Evolutionary conservation across 2,113 vertebrate genomes (phyloP).

Genomic region (Phaetusa simplex): DNA sequence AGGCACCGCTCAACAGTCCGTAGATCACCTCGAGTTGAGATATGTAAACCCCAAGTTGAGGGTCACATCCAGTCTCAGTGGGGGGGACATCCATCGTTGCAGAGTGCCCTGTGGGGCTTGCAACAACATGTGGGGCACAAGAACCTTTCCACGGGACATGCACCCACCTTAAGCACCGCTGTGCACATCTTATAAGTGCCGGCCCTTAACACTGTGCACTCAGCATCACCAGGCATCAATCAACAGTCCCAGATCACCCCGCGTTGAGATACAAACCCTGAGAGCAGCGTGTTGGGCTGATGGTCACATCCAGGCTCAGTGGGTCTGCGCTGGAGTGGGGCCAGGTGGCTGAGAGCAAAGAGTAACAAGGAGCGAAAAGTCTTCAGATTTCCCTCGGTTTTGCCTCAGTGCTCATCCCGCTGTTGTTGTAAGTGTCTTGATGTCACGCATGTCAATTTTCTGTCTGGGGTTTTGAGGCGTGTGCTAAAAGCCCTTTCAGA

Average conservation of each 20-base stretch:
- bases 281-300: rapidly evolving
- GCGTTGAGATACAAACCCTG: rapidly evolving
- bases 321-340: not conserved
- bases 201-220: not conserved
- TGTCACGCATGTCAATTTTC: not conserved
- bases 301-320: not conserved
- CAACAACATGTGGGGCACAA: not conserved
- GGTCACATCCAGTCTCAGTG: not conserved
- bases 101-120: not conserved
- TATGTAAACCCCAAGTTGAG: not conserved
- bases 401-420: not conserved
- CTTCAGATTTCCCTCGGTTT: not conserved
- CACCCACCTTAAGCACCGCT: not conserved
- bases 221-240: not conserved
- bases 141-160: not conserved
- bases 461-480: conserved; percentile 18
- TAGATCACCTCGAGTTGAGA: not conserved
- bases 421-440: not conserved
- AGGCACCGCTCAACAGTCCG: not conserved
- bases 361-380: not conserved
- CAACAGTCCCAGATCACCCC: not conserved
- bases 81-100: too few species aligned
- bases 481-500: conserved; percentile 54
- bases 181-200: too few species aligned
- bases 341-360: not conserved